Evolutionary conservation across 2,797 vertebrate genomes (phyloP).

Genomic region (Siniperca scherzeri): DNA sequence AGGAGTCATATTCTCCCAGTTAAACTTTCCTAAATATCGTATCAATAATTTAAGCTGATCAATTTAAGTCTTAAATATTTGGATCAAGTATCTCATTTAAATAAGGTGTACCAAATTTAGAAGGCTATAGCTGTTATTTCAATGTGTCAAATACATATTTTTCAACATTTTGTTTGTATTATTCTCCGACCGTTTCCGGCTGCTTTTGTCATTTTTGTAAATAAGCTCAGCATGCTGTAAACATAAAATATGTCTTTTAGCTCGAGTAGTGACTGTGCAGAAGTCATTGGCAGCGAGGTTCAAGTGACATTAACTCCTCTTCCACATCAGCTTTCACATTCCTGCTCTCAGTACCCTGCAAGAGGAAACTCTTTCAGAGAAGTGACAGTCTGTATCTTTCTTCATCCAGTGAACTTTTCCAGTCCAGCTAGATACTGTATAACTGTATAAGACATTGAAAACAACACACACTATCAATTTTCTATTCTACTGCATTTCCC

Average conservation of each 20-base stretch:
- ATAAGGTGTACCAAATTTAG: neutral
- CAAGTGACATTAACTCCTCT: conserved; percentile 1
- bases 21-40: neutral
- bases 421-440: neutral
- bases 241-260: neutral
- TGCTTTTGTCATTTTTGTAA: neutral
- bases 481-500: neutral
- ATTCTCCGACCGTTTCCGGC: neutral
- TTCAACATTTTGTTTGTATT: neutral
- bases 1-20: neutral
- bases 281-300: conserved; percentile 13
- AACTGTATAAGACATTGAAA: neutral
- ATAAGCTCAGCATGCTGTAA: neutral
- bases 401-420: neutral
- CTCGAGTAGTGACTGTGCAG: neutral
- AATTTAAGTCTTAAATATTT: neutral
- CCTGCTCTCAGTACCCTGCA: neutral
- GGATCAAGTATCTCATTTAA: neutral
- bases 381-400: neutral
- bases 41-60: neutral
- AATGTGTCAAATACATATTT: neutral
- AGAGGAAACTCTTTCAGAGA: neutral
- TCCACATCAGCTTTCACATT: conserved; percentile 7
- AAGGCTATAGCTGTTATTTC: too few relatives aligned
- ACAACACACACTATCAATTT: neutral